Conservation (phyloP, 2,113 vertebrate genomes). For the Hyla sarda region DNA sequence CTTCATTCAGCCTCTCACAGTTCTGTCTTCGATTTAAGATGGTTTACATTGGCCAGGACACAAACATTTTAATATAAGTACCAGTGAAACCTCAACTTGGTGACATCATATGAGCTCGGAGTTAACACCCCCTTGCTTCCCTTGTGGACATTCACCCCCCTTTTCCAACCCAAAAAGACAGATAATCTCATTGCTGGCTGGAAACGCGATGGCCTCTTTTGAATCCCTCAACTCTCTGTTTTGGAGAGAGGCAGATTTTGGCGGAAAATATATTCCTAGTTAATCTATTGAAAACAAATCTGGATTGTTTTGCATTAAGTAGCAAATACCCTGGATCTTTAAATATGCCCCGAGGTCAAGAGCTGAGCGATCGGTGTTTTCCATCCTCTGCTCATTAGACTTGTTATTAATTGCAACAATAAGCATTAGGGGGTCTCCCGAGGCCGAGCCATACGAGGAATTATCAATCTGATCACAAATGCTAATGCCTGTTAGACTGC, state of each 20-base stretch:
- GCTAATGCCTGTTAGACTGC: slow-evolving; percentile 19
- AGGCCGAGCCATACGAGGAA: slow-evolving; percentile 26
- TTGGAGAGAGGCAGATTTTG: slow-evolving; percentile 44
- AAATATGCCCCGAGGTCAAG: slow-evolving; percentile 48
- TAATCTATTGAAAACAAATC: slow-evolving; percentile 59
- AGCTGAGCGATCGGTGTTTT: slow-evolving; percentile 26
- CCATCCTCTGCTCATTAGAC: slow-evolving; percentile 42
- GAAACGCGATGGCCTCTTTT: slow-evolving; percentile 71
- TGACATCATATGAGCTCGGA: slow-evolving; percentile 90
- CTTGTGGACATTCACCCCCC: background rate
- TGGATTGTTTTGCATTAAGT: slow-evolving; percentile 58
- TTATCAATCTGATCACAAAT: slow-evolving; percentile 40
- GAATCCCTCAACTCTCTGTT: slow-evolving; percentile 66
- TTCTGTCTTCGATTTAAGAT: slow-evolving; percentile 94
- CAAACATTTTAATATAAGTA: slow-evolving; percentile 93
- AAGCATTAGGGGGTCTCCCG: slow-evolving; percentile 49
- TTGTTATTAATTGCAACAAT: slow-evolving; percentile 56
- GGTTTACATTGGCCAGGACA: slow-evolving; percentile 98
- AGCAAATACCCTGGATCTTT: slow-evolving; percentile 52
- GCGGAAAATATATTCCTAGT: slow-evolving; percentile 55
- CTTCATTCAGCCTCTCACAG: slow-evolving; percentile 90
- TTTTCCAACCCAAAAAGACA: slow-evolving; percentile 64
- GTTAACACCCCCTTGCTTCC: slow-evolving; percentile 64
- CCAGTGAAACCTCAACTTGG: slow-evolving; percentile 88
- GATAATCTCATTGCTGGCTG: slow-evolving; percentile 69